Evolutionary conservation across 1,140 invertebrate genomes (phyloP).

Genomic region (Drosophila albomicans): DNA sequence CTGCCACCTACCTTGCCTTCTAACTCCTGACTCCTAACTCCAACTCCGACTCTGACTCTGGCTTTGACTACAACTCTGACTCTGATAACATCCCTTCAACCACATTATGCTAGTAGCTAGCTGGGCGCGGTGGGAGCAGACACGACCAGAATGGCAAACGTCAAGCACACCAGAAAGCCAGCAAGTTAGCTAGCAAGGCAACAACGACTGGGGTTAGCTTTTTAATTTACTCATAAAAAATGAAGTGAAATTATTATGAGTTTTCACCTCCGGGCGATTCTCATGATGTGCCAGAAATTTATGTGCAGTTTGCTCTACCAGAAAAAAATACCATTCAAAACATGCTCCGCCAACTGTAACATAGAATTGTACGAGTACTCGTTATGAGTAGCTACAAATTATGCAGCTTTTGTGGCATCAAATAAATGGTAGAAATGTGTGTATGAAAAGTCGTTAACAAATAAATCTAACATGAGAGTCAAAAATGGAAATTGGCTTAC

Average conservation of each 20-base stretch:
- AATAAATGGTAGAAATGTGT: conserved; percentile 2
- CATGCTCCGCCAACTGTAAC: conserved; percentile 2
- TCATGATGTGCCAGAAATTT: conserved; percentile 43
- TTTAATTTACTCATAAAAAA: conserved; percentile 75
- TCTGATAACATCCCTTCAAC: conserved; percentile 4
- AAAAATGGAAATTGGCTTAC: not conserved
- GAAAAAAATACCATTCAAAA: conserved; percentile 2
- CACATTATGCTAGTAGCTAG: conserved; percentile 9
- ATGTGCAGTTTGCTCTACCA: conserved; percentile 22
- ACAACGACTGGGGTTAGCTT: conserved; percentile 44
- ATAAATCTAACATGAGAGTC: not conserved
- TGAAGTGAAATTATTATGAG: conserved; percentile 64
- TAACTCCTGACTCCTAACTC: not conserved
- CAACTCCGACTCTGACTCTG: not conserved
- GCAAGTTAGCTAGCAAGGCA: no score
- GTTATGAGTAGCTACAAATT: conserved; percentile 18
- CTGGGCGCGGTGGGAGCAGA: conserved; percentile 10
- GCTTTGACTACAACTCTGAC: not conserved
- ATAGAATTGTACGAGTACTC: not conserved
- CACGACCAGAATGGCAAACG: conserved; percentile 34
- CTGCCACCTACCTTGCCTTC: not conserved
- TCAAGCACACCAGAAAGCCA: conserved; percentile 11
- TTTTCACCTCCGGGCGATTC: conserved; percentile 46
- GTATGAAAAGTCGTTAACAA: not conserved
- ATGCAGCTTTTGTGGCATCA: conserved; percentile 9